Base-by-base conservation (phyloP, 2,797 vertebrate species). In the Linurgus olivaceus region DNA sequence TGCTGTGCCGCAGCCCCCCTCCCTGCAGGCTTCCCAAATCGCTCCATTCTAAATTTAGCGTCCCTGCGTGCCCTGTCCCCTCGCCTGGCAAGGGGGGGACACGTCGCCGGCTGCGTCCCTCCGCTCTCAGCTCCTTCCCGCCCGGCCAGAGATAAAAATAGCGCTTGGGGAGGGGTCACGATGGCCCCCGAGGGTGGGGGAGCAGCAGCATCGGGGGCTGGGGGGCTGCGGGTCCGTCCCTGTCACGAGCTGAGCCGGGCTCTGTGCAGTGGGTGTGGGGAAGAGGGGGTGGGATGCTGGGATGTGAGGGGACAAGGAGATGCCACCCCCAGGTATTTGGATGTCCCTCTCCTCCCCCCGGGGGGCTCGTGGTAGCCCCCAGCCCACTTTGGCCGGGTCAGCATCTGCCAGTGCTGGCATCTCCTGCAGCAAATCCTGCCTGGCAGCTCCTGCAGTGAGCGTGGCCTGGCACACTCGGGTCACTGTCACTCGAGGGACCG, bases 321-420 rank as follows among this genome's bases (percentile, higher is more conserved):
- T 3, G 21, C 48, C 55, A 35, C 21, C 54, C 14, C 20, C 61
- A 3, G 33, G 45, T 6, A 0, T 52, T 7, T 17, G 28, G 38
- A 12, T 33, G 45, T 1, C 17, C 11, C 45, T 52, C 9, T 52
- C 4, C n/a, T 26, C 4, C 37, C 44, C 10, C 47, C 7, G 2
- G 31, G 50, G 26, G 9, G 3, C 10, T 35, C 9, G 4, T 31
- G 86, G 76, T 19, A 4, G 40, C 40, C 47, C 40, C 40, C 40
- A 35, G 33, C 9, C 47, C 11, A 9, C 5, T 3, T 3, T 2
- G 25, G 37, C n/a, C 0, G 2, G 45, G 45, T 38, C 68, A 65
- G 67, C 11, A 7, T 5, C 26, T 48, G 42, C 38, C 0, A 5
- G 57, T 2, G 17, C n/a, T 4, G 61, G 68, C 11, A 1, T 10